Evolutionary conservation across 2,888 invertebrate species (phyloP).

Genomic region (Lymantria monacha): DNA sequence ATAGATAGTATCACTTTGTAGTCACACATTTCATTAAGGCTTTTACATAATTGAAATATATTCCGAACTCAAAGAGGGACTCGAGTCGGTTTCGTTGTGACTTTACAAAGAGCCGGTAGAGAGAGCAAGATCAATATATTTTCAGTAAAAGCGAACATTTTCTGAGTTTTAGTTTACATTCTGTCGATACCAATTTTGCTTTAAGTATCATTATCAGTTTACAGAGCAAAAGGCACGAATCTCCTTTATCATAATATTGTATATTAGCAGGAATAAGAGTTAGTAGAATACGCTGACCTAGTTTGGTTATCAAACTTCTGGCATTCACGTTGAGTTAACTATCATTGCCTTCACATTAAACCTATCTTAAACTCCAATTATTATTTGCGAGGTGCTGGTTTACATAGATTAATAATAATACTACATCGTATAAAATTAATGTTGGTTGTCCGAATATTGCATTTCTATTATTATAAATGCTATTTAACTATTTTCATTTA

Average conservation of each 20-base stretch:
- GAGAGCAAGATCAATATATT: conserved; percentile 8
- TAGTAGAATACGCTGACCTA: too few species aligned
- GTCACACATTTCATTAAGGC: conserved; percentile 33
- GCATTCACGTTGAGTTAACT: too few species aligned
- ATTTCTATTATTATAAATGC: not conserved
- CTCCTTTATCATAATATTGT: too few species aligned
- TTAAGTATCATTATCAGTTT: not conserved
- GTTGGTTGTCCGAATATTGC: not conserved
- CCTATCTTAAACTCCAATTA: too few species aligned
- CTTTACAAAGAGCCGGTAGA: conserved; percentile 10
- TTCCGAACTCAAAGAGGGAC: conserved; percentile 15
- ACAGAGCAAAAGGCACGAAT: too few species aligned
- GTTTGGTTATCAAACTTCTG: too few species aligned
- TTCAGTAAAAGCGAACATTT: conserved; percentile 1
- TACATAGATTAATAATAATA: too few species aligned
- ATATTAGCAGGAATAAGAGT: too few species aligned
- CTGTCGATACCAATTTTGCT: not conserved
- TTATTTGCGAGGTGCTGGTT: too few species aligned
- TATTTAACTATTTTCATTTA: conserved; percentile 34
- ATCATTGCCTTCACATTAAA: too few species aligned
- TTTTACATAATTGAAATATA: conserved; percentile 34
- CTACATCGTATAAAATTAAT: too few species aligned
- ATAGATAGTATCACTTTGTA: conserved; percentile 33
- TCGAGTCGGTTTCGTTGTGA: conserved; percentile 6
- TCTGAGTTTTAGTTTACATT: not conserved